Evolutionary conservation across 2,888 invertebrate species (phyloP), one percentile per base, ranked within the genome.

Genomic region (Digitonthophagus gazella): DNA sequence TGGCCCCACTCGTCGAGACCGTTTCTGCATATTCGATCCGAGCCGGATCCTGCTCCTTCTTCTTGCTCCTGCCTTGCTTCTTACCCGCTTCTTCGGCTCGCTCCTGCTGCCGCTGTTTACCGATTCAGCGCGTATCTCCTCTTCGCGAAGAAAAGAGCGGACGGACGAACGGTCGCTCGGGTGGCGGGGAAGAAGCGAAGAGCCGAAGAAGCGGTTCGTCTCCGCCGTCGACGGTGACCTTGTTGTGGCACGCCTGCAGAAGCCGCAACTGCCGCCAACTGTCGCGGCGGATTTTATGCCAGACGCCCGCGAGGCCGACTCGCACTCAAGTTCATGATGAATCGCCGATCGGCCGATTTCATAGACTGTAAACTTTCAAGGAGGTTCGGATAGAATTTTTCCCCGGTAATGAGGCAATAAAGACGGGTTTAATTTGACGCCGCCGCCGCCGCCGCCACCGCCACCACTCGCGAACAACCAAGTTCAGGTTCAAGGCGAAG

Each of bases 1-100:
- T 79, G 80, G 81, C 78, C 76, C 76, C 72, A 76, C 79, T 79
- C 79, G 80, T 79, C 28, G 28, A n/a, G n/a, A 44, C 28, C 79
- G 81, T 80, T 80, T 81, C 78, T 80, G 81, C 80, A 81, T 81
- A 81, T 80, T 80, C 79, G 75, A 77, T 78, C 73, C 79, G 78
- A 79, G 79, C 80, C 78, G 76, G 64, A 67, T 58, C 15, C 57
- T 57, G 57, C 57, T 57, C 57, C 57, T 57, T 15, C 57, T 15
- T 15, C 57, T 16, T 57, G 66, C 73, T 63, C 22, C 19, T 65
- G 55, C 67, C 28, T 56, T 54, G 67, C 75, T 77, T 74, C 76
- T 77, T 76, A 78, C 76, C 78, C 76, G 76, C 76, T 73, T 65
- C 69, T 61, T 20, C 61, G 11, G 15, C 57, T 14, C 6, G 16